A percentile compares a stretch with the other conserved stretches of the same genome.
Conservation (phyloP, 2,113 vertebrate species). For the Poicephalus gulielmi region DNA sequence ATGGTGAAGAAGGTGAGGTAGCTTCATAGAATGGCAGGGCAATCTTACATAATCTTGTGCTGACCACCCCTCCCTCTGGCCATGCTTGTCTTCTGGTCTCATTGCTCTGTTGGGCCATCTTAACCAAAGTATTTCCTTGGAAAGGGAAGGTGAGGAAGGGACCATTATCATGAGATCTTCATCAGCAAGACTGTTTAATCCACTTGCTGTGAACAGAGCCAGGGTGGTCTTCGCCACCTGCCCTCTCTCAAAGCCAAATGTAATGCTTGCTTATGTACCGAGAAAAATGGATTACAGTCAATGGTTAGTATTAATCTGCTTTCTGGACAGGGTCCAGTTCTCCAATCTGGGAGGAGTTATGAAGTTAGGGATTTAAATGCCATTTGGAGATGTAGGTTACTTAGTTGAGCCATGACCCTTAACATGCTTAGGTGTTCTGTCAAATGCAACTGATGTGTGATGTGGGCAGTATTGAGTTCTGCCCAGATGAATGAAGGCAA, state of each 20-base stretch:
- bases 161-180: background rate
- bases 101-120: background rate
- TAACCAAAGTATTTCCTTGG: background rate
- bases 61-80: background rate
- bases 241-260: background rate
- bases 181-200: background rate
- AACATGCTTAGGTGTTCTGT: background rate
- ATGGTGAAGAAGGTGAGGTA: background rate
- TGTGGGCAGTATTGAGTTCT: background rate
- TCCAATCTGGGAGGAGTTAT: background rate
- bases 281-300: background rate
- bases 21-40: background rate
- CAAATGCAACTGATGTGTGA: background rate
- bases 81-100: background rate
- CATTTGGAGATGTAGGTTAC: background rate
- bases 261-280: background rate
- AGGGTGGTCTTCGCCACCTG: background rate
- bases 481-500: background rate
- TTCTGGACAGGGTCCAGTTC: background rate
- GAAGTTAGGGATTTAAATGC: background rate
- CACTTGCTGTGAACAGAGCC: background rate
- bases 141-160: background rate
- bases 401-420: background rate
- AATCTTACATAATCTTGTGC: fast-evolving
- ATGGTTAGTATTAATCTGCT: background rate